Base-by-base conservation (phyloP, 1,140 invertebrate species). In the Bathynomus jamesi region DNA sequence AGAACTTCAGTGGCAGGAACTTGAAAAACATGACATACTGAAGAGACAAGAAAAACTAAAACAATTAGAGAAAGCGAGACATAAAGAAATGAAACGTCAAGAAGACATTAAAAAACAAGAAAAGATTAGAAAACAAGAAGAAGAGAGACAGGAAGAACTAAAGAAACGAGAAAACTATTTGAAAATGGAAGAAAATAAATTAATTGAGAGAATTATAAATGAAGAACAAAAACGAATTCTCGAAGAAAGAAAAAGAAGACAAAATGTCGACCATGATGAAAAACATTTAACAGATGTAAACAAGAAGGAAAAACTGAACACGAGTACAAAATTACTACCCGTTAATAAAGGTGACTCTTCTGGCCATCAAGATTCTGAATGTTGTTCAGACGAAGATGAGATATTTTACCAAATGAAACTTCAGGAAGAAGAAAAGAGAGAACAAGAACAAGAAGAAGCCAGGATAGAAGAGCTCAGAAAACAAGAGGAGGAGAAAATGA, bases 391-490 rank as follows among this genome's bases (percentile, higher is more conserved):
- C n/a, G n/a, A n/a, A n/a, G n/a, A n/a, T n/a, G n/a, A n/a, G n/a
- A n/a, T n/a, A n/a, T n/a, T n/a, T n/a, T n/a, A 8, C 32, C 32
- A 40, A 40, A 74, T 74, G 65, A 71, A 71, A 30, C 65, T 30
- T 17, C 65, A 64, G 40, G 73, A 75, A 40, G 69, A 71, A 28
- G 61, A 71, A 62, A 53, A 65, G 28, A 65, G 71, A 61, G 21
- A 29, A 29, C 25, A 74, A 28, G 13, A 53, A 53, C 11, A 53
- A 17, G 40, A 53, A 53, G 40, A 53, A 53, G 67, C 60, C 60
- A 62, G 32, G 32, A n/a, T 69, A 7, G 67, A 69, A 28, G 62
- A 17, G 11, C 24, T 69, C 25, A 69, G 62, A n/a, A 53, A 61
- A 25, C 53, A 69, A 28, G 67, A 69, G 61, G 67, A 61, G 28